Base-by-base conservation (phyloP, 2,888 invertebrate genomes). In the Lysandra bellargus region DNA sequence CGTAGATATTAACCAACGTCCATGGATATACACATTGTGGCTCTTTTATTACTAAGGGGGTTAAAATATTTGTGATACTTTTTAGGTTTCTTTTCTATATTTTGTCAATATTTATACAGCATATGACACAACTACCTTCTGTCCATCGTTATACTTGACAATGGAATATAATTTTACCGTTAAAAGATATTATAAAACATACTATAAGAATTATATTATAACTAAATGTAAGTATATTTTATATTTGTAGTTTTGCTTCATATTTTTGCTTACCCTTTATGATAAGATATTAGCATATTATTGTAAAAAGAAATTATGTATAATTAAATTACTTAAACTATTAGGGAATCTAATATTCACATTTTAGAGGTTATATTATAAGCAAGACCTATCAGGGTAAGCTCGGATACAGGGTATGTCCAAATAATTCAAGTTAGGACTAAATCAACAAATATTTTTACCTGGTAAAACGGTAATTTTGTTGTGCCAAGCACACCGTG, bases 11-110 rank as follows among this genome's bases (percentile, higher is more conserved):
- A 44, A 44, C 44, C 9, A 14, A 17, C 4, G 57, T 3, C 57
- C 3, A 17, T 23, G 23, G 23, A 23, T 57, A 57, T 57, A 57
- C 57, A 17, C 57, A 57, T 57, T 57, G 14, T 57, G 17, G 17
- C 17, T 17, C 14, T 17, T 57, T 57, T 57, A 57, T 57, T 57
- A 57, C 17, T 14, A 57, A 17, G 4, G 57, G 17, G 57, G 17
- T 57, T 79, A 79, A 78, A 81, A 73, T 83, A 82, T 81, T 83
- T 61, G 79, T 40, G 37, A 61, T 78, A 60, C 14, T 14, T 49
- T 49, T 7, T 69, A 69, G 64, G 23, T 69, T 69, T 69, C 64
- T 69, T 69, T 30, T 69, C 30, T 69, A 12, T 33, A 30, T 69
- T 37, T 69, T 69, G 7, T 37, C 5, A 33, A 4, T 33, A 33